These are phyloP conservation scores for Mus spretus DNA, from an alignment of 2,797 vertebrate species.

Conservation along the genomic window DNA sequence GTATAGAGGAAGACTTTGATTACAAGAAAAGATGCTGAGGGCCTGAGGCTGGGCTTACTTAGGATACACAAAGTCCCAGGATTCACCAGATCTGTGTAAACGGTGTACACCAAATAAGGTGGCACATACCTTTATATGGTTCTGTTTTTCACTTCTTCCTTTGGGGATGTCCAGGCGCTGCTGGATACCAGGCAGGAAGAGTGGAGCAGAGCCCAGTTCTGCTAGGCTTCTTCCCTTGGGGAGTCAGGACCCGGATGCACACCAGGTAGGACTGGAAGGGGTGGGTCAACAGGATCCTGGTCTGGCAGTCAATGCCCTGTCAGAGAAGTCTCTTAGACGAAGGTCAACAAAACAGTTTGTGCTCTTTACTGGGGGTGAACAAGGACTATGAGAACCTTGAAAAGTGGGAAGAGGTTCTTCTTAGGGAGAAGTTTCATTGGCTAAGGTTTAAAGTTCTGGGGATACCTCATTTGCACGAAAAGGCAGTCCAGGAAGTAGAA, in stretches of 20 bases:
- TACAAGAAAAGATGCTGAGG: neutral
- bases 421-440: neutral
- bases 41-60: neutral
- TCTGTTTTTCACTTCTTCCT: too few relatives aligned
- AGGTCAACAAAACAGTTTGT: neutral
- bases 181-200: neutral
- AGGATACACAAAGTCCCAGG: too few relatives aligned
- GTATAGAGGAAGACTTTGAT: neutral
- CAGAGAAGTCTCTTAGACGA: neutral
- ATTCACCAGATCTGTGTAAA: neutral
- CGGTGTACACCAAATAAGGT: neutral
- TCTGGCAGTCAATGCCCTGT: neutral
- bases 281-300: neutral
- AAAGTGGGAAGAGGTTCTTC: neutral
- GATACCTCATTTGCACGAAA: neutral
- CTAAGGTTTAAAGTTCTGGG: neutral
- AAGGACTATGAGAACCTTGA: neutral
- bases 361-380: neutral
- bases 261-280: neutral
- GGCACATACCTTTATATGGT: neutral
- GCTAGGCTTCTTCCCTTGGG: neutral
- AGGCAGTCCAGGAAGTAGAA: neutral
- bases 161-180: neutral
- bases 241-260: neutral
- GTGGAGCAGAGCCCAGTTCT: neutral